phyloP scores from a whole-genome alignment of 2,888 invertebrate genomes.

The Anthoptus insignis region DNA sequence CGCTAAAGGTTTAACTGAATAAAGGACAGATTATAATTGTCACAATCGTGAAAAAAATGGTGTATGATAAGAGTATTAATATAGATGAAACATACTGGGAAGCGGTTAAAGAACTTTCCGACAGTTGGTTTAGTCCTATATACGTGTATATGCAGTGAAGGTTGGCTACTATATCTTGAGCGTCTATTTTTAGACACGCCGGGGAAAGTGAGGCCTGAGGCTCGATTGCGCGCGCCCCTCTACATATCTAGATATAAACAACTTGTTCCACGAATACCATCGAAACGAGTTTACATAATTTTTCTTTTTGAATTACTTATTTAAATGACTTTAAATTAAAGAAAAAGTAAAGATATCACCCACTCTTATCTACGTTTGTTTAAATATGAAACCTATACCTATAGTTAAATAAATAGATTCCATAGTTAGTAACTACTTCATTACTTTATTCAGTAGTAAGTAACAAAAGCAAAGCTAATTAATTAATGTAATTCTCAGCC shows the following conservation, averaged over 20 bases:
- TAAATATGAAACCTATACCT: neutral
- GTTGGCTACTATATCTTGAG: conserved; percentile 69
- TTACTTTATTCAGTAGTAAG: too few relatives aligned
- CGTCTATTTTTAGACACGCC: conserved; percentile 83
- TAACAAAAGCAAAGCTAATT: too few relatives aligned
- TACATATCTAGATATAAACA: conserved; percentile 62
- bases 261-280: conserved; percentile 26
- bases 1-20: too few relatives aligned
- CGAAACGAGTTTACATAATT: conserved; percentile 8
- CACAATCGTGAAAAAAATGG: conserved; percentile 4
- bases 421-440: too few relatives aligned
- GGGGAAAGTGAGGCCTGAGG: conserved; percentile 74
- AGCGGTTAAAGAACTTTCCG: conserved; percentile 28
- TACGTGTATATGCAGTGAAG: conserved; percentile 54
- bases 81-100: conserved; percentile 16
- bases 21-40: too few relatives aligned
- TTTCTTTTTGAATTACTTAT: conserved; percentile 5
- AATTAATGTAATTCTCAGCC: too few relatives aligned
- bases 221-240: conserved; percentile 73
- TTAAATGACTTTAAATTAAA: neutral
- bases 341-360: neutral
- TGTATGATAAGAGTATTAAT: conserved; percentile 1
- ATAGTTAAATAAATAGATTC: too few relatives aligned
- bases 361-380: neutral
- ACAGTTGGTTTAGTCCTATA: conserved; percentile 44